phyloP scores from a whole-genome alignment of 2,113 vertebrate species.

The Toxotes jaculatrix region DNA sequence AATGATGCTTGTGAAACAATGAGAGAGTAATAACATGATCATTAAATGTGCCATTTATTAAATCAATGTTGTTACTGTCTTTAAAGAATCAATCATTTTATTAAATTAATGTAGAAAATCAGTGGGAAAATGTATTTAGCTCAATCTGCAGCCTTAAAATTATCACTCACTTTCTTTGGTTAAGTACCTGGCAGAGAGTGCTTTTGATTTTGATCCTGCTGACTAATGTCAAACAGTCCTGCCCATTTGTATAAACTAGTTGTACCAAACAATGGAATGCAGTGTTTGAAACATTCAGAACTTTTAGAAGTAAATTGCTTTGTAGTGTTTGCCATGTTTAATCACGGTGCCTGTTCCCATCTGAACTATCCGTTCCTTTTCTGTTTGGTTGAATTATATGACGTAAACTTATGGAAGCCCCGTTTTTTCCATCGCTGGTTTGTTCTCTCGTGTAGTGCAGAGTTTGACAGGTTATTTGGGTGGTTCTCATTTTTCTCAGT shows the following conservation, averaged over 20 bases:
- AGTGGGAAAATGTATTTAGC: conserved; percentile 48
- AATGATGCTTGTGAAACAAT: not conserved
- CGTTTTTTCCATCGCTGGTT: not conserved
- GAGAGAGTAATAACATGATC: not conserved
- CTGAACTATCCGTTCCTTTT: conserved; percentile 9
- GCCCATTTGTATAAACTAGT: conserved; percentile 62
- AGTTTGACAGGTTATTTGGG: conserved; percentile 9
- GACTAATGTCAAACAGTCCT: conserved; percentile 71
- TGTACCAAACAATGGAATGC: conserved; percentile 51
- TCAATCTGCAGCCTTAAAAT: conserved; percentile 4
- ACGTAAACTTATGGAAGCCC: not conserved
- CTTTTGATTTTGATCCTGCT: conserved; percentile 60
- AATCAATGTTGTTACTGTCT: not conserved
- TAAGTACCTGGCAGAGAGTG: conserved; percentile 34
- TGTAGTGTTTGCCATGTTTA: conserved; percentile 47
- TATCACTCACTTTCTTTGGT: conserved; percentile 49
- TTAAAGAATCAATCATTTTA: not conserved
- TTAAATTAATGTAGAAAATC: not conserved
- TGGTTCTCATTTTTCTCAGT: not conserved
- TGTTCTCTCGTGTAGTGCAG: not conserved
- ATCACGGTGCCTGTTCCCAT: conserved; percentile 27
- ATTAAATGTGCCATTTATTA: not conserved
- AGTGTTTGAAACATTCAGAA: conserved; percentile 45
- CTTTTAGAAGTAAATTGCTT: conserved; percentile 35
- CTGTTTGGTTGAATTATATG: conserved; percentile 1